Conservation (phyloP, 1,140 invertebrate species). For the Penaeus indicus region DNA sequence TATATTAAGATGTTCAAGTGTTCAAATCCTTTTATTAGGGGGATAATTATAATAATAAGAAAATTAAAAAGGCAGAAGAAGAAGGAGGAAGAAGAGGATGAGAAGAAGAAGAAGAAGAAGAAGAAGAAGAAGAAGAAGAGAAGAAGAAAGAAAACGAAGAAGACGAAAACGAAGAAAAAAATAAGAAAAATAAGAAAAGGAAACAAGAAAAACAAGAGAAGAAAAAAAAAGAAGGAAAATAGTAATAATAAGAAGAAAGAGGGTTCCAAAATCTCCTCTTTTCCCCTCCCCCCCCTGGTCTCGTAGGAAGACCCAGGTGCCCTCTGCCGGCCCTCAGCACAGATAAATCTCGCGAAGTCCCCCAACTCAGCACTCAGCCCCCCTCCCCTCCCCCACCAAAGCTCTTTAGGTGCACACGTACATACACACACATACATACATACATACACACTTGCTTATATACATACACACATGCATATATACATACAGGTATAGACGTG, state of each 20-base stretch:
- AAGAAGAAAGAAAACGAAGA: not conserved
- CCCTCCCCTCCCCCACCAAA: no score
- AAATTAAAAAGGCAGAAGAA: no score
- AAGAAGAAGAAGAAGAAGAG: not conserved
- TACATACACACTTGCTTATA: not conserved
- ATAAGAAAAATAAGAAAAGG: not conserved
- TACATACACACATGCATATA: not conserved
- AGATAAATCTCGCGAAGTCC: slow-evolving; percentile 12
- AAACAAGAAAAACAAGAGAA: no score
- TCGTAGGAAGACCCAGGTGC: not conserved
- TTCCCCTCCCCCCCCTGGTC: not conserved
- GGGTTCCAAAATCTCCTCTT: not conserved
- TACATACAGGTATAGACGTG: not conserved
- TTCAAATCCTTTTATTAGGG: no score
- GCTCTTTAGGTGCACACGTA: not conserved
- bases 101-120: not conserved
- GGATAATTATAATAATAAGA: no score
- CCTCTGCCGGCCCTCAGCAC: not conserved
- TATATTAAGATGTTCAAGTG: no score
- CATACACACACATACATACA: not conserved
- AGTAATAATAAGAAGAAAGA: not conserved
- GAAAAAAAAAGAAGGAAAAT: not conserved
- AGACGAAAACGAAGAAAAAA: not conserved
- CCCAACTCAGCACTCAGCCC: not conserved
- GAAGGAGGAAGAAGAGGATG: not conserved